Percentiles rank a stretch among this genome's conserved stretches.
Evolutionary conservation across 2,888 invertebrate species (phyloP).

Genomic region (Ecliptopera silaceata): DNA sequence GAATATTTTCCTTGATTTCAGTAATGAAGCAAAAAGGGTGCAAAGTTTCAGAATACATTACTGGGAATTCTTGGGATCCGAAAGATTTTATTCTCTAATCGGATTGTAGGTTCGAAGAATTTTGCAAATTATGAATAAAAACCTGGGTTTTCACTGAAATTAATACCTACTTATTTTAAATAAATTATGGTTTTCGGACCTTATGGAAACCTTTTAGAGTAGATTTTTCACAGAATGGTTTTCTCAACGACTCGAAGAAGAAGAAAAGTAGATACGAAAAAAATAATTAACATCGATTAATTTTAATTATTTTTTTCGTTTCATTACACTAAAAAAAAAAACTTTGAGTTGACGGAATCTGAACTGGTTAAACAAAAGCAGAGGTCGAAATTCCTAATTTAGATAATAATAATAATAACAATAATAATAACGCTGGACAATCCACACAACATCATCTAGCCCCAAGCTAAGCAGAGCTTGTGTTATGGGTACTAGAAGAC

Average conservation of each 20-base stretch:
- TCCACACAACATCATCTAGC: too few species aligned
- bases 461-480: too few species aligned
- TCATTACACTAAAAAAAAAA: too few species aligned
- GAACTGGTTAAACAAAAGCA: background rate
- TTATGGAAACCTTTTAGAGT: background rate
- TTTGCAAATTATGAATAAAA: constrained; percentile 56
- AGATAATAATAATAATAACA: too few species aligned
- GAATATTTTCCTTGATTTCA: constrained; percentile 10
- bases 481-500: too few species aligned
- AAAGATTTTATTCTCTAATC: constrained; percentile 62
- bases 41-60: constrained; percentile 60
- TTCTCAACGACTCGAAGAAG: too few species aligned
- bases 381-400: background rate
- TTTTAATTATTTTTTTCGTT: too few species aligned
- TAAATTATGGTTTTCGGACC: constrained; percentile 44
- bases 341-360: too few species aligned
- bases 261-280: too few species aligned
- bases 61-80: constrained; percentile 49
- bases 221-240: background rate
- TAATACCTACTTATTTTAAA: constrained; percentile 57
- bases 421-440: too few species aligned
- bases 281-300: too few species aligned
- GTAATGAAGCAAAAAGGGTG: constrained; percentile 27
- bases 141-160: constrained; percentile 54
- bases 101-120: constrained; percentile 56